phyloP scores from a whole-genome alignment of 2,113 vertebrate species.

The Protobothrops mucrosquamatus region DNA sequence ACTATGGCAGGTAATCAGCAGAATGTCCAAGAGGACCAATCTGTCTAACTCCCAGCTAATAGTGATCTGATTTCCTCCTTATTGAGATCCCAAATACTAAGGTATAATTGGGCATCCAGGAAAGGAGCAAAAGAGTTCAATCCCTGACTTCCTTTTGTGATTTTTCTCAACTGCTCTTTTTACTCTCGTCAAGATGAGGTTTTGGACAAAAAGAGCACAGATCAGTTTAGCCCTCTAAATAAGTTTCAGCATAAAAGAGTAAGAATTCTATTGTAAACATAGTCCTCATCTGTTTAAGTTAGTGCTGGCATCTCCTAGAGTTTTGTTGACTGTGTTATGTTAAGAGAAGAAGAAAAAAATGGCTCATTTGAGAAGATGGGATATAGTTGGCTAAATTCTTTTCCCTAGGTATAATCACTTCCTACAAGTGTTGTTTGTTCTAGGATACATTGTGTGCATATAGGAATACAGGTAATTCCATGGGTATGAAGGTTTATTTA shows the following conservation, averaged over 20 bases:
- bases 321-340: not conserved
- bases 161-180: not conserved
- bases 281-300: not conserved
- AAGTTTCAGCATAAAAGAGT: not conserved
- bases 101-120: not conserved
- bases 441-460: not conserved
- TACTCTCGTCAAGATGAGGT: not conserved
- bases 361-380: not conserved
- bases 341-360: not conserved
- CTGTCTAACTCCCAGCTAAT: not conserved
- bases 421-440: not conserved
- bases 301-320: not conserved
- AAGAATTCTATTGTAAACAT: not conserved
- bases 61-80: not conserved
- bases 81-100: not conserved
- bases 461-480: not conserved
- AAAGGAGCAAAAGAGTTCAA: not conserved
- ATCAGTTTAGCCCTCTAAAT: not conserved
- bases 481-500: too few relatives aligned
- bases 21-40: not conserved
- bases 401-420: not conserved
- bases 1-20: not conserved
- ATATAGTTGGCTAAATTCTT: not conserved
- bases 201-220: not conserved
- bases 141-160: not conserved